Conservation (phyloP, 2,797 vertebrate genomes). For the Xiphophorus birchmanni region DNA sequence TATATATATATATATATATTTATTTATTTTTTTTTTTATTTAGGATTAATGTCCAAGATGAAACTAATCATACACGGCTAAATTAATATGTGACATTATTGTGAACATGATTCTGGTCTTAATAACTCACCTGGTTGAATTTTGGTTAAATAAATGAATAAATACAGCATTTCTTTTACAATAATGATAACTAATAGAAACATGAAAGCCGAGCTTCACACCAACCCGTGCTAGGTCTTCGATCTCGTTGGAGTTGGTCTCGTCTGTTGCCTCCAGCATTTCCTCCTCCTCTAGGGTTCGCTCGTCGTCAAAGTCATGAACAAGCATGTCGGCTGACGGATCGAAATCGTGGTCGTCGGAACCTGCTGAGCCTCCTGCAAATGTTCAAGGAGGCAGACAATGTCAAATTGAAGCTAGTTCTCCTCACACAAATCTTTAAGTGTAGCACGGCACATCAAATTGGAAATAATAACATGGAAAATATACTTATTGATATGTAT, state of each 20-base stretch:
- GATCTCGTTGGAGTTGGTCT: slow-evolving; percentile 92
- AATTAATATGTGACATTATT: not conserved
- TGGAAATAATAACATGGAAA: not conserved
- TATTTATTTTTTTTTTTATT: not conserved
- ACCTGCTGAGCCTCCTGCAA: slow-evolving; percentile 88
- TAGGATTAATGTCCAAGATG: not conserved
- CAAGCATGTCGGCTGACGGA: slow-evolving; percentile 96
- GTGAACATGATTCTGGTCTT: not conserved
- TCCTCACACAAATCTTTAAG: not conserved
- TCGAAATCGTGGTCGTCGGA: slow-evolving; percentile 97
- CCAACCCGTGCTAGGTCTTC: slow-evolving; percentile 95
- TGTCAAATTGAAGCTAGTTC: not conserved
- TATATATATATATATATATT: not conserved
- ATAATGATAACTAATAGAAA: not conserved
- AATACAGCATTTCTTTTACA: not conserved
- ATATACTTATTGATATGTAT: not conserved
- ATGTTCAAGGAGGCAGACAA: not conserved
- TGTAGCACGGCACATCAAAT: not conserved
- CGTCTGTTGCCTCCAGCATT: slow-evolving; percentile 89
- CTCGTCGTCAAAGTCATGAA: slow-evolving; percentile 98
- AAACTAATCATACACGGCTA: not conserved
- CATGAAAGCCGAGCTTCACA: slow-evolving; percentile 13
- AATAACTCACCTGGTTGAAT: not conserved
- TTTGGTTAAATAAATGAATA: not conserved
- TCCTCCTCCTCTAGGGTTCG: slow-evolving; percentile 97